These are phyloP conservation scores for Orthosia incerta DNA, from an alignment of 2,888 invertebrate genomes.

Conservation along the genomic window DNA sequence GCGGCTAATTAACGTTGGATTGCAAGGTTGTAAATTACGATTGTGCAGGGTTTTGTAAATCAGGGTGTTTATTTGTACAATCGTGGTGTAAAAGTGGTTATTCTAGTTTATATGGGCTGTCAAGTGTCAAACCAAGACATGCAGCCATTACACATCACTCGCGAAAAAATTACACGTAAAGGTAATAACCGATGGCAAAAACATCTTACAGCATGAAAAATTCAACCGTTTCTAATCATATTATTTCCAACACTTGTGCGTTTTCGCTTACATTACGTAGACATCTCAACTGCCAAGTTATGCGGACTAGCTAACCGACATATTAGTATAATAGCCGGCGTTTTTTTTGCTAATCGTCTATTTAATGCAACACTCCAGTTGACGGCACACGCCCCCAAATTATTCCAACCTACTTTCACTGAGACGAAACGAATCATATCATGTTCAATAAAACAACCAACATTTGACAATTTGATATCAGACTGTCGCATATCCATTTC, in stretches of 20 bases:
- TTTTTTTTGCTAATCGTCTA: conserved; percentile 58
- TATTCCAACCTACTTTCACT: conserved; percentile 73
- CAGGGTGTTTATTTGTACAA: conserved; percentile 37
- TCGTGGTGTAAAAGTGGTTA: conserved; percentile 30
- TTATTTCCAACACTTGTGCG: conserved; percentile 10
- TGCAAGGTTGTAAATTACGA: conserved; percentile 31
- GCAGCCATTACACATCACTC: conserved; percentile 32
- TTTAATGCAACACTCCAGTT: conserved; percentile 54
- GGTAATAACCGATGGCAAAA: conserved; percentile 33
- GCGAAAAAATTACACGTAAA: conserved; percentile 14
- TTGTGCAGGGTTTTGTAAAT: conserved; percentile 41
- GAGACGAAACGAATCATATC: conserved; percentile 54
- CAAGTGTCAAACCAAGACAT: conserved; percentile 13
- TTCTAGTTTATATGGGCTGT: conserved; percentile 11
- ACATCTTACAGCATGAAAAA: conserved; percentile 12
- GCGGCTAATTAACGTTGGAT: conserved; percentile 37
- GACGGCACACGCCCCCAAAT: conserved; percentile 67
- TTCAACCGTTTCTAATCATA: conserved; percentile 5
- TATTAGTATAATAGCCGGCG: conserved; percentile 33
- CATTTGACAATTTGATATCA: conserved; percentile 63
- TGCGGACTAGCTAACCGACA: conserved; percentile 24
- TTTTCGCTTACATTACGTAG: conserved; percentile 39
- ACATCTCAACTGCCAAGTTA: conserved; percentile 13
- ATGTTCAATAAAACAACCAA: conserved; percentile 59
- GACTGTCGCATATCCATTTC: conserved; percentile 50